phyloP scores from a whole-genome alignment of 2,113 vertebrate species.

The Canis aureus region DNA sequence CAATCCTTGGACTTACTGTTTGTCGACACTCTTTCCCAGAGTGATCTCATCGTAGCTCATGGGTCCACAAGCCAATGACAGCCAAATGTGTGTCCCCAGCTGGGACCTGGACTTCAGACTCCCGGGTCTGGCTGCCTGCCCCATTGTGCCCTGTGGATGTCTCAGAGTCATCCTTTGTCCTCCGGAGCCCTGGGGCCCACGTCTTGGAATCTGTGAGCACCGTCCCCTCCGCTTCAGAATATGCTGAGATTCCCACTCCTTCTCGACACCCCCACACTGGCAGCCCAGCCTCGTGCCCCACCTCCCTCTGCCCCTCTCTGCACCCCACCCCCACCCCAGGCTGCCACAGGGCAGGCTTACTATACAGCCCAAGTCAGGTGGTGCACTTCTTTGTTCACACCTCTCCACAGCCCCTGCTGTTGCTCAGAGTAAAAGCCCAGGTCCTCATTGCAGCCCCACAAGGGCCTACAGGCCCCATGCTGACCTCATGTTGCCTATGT shows the following conservation, averaged over 20 bases:
- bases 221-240: neutral
- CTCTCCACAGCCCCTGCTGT: accelerated
- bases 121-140: neutral
- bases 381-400: neutral
- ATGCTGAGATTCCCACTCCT: neutral
- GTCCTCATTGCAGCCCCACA: neutral
- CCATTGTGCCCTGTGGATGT: accelerated
- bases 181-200: too few species aligned
- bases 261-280: neutral
- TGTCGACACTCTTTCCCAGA: neutral
- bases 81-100: neutral
- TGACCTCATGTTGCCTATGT: neutral
- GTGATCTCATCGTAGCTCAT: too few species aligned
- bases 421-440: neutral
- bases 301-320: neutral
- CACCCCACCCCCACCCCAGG: neutral
- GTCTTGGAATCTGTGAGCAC: neutral
- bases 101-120: neutral
- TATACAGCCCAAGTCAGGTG: neutral
- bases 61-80: neutral
- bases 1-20: neutral
- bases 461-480: neutral
- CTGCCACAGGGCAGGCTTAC: neutral
- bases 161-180: neutral
- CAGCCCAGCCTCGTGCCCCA: neutral